These are phyloP conservation scores for Corbicula japonica DNA, from an alignment of 2,888 invertebrate genomes.

Conservation along the genomic window DNA sequence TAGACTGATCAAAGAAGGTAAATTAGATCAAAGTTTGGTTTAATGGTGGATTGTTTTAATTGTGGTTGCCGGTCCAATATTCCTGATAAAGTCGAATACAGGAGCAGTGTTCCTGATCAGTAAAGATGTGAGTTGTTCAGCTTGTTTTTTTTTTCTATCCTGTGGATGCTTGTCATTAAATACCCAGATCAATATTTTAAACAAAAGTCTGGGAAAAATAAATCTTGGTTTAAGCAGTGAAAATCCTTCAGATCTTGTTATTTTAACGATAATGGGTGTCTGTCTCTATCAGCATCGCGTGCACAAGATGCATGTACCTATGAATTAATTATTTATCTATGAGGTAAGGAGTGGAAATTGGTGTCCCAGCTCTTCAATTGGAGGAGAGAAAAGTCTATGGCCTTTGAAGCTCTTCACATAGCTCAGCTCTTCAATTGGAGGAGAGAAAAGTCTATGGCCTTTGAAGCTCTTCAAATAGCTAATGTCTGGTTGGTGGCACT, in stretches of 20 bases:
- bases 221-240: slow-evolving; percentile 62
- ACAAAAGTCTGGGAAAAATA: slow-evolving; percentile 66
- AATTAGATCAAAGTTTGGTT: slow-evolving; percentile 27
- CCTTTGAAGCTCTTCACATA: neutral
- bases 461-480: neutral
- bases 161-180: slow-evolving; percentile 46
- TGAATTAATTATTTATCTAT: slow-evolving; percentile 54
- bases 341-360: slow-evolving; percentile 38
- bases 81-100: no score
- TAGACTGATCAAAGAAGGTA: slow-evolving; percentile 19
- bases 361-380: slow-evolving; percentile 17
- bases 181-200: slow-evolving; percentile 63
- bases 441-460: slow-evolving; percentile 7
- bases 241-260: slow-evolving; percentile 61
- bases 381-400: slow-evolving; percentile 2
- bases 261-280: slow-evolving; percentile 59
- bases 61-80: no score
- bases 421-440: slow-evolving; percentile 13
- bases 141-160: no score
- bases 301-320: slow-evolving; percentile 48
- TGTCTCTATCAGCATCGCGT: slow-evolving; percentile 52
- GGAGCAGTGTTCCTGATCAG: no score
- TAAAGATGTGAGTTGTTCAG: no score
- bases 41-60: no score
- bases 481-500: slow-evolving; percentile 17